phyloP scores from a whole-genome alignment of 2,113 vertebrate genomes.

The Tenrec ecaudatus region DNA sequence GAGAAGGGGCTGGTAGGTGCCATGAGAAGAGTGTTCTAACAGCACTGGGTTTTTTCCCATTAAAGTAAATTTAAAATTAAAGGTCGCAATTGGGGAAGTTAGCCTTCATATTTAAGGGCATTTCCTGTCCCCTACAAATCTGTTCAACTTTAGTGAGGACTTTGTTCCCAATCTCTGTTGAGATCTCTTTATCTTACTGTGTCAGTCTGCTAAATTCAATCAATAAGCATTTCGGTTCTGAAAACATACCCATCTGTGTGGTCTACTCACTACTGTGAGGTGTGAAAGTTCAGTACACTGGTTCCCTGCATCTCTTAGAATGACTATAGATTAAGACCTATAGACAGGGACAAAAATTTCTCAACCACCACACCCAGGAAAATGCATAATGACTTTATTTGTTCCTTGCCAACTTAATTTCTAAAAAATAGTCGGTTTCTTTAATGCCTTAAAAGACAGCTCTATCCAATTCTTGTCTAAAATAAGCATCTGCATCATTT shows the following conservation, averaged over 20 bases:
- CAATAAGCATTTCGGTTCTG: background rate
- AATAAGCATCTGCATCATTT: background rate
- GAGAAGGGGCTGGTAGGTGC: background rate
- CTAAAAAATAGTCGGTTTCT: background rate
- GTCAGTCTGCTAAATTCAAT: constrained; percentile 32
- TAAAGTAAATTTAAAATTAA: constrained; percentile 48
- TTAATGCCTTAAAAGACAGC: constrained; percentile 38
- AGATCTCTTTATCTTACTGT: background rate
- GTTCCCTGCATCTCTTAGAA: constrained; percentile 6
- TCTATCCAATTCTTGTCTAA: background rate
- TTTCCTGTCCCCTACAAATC: constrained; percentile 39
- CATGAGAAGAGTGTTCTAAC: background rate
- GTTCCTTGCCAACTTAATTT: background rate
- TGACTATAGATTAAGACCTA: background rate
- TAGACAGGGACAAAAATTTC: background rate
- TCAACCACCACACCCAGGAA: background rate
- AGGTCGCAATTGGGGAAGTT: background rate
- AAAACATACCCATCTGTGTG: background rate
- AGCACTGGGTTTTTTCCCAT: background rate
- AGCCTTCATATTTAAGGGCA: background rate
- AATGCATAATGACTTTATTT: background rate
- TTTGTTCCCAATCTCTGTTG: background rate
- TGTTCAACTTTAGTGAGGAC: background rate
- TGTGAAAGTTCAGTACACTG: background rate
- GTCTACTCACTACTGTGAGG: background rate